Base-by-base conservation (phyloP, 2,888 invertebrate species). In the Rhabditophanes sp. region DNA sequence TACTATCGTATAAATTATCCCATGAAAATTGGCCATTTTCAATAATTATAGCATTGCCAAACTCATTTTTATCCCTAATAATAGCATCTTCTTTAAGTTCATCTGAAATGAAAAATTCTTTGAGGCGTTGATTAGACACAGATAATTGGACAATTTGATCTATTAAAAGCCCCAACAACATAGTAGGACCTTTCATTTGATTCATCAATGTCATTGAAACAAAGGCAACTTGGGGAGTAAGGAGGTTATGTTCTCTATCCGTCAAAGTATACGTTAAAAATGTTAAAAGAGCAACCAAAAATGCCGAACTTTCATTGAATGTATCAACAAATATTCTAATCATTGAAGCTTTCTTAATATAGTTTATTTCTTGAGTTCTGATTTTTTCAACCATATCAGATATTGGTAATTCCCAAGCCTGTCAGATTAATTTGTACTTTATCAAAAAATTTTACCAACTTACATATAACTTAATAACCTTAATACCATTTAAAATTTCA, bases 161-260 rank as follows among this genome's bases (percentile, higher is more conserved):
- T 32, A 61, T 56, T 9, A 61, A 40, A 19, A 54, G 26, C 4
- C 57, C 80, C 32, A 85, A 78, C 79, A 88, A 80, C 66, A 82
- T 81, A 69, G 93, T 75, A 61, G 90, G 88, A 68, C 87, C 83
- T 68, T 88, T 76, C 63, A 93, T 77, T 61, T 90, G 84, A 75
- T 90, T 88, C 77, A 93, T 87, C 68, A 90, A 78, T 67, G 88
- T 82, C 65, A 93, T 75, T 62, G 88, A 82, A 62, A 88, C 87
- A 73, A 93, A 93, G 65, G 88, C 88, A 68, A 77, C 82, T 69
- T 77, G 74, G 1, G 59, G 54, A 3, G 58, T 60, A 6, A 60
- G 44, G 17, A 39, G 20, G 25, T 55, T 44, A 1, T 35, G 23
- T 14, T 33, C 19, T 3, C 54, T 48, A 20, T 61, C 54, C 2